Base-by-base conservation (phyloP, 2,888 invertebrate species). In the Galeopsomyia nigrocyanea region DNA sequence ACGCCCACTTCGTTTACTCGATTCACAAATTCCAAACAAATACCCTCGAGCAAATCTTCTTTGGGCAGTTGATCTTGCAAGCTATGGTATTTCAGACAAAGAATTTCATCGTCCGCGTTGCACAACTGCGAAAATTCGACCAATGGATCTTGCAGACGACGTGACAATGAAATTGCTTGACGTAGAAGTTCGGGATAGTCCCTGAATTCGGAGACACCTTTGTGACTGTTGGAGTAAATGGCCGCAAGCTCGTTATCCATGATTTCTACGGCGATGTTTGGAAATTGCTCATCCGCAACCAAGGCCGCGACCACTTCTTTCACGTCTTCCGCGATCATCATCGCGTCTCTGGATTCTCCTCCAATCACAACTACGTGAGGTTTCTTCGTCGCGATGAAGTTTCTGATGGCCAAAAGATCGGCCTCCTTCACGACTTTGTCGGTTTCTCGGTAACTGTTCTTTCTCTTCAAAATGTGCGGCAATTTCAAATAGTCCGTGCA, bases 1-100 rank as follows among this genome's bases (percentile, higher is more conserved):
- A 99, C 97, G 9, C 99, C 99, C 0, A 99, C 98, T 89, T 99
- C 98, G 84, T 99, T 99, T 0, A 98, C 95, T 68, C 97, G 90
- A 84, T 98, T 98, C 3, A 99, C 95, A 82, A 95, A 95, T 88
- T 98, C 98, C 68, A 96, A 87, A 77, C 94, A 92, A 6, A 99
- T 89, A 50, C 94, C 93, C 80, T 95, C 94, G 3, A 96, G 86
- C 60, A 99, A 88, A 65, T 95, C 95, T 71, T 98, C 97, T 82
- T 95, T 95, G 0, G 91, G 87, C 71, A 95, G 87, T 82, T 94
- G 93, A 82, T 94, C 94, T 87, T 94, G 92, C 61, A 98, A 86
- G 0, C 95, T 90, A 87, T 99, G 98, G 84, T 95, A 98, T 68
- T 96, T 91, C 49, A 99, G 90, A 83, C 97, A 98, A 22, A 99